These are phyloP conservation scores for Heptascelio sp. DNA, from an alignment of 2,888 invertebrate species.

Conservation along the genomic window DNA sequence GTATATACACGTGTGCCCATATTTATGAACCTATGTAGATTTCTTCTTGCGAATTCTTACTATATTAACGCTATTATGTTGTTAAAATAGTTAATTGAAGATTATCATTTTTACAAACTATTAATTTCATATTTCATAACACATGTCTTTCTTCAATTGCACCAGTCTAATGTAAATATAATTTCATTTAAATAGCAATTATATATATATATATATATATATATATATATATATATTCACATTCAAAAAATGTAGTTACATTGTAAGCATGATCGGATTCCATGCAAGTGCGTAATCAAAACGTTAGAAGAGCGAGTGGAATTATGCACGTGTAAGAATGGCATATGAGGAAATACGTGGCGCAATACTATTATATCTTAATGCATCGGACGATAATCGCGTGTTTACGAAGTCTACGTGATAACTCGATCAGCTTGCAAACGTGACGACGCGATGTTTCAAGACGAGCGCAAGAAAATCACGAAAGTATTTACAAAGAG, in stretches of 20 bases:
- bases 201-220: too few species aligned
- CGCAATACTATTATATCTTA: slow-evolving; percentile 77
- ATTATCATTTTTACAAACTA: too few species aligned
- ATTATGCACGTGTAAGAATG: slow-evolving; percentile 71
- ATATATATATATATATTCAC: too few species aligned
- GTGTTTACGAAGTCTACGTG: slow-evolving; percentile 72
- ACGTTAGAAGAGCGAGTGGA: slow-evolving; percentile 72
- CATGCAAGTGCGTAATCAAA: slow-evolving; percentile 34
- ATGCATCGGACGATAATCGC: slow-evolving; percentile 75
- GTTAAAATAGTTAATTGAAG: too few species aligned
- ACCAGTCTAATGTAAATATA: too few species aligned
- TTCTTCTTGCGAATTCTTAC: too few species aligned
- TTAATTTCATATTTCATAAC: too few species aligned
- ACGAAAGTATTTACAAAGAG: slow-evolving; percentile 48
- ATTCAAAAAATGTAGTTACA: not conserved
- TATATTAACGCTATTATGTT: too few species aligned
- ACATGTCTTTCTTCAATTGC: too few species aligned
- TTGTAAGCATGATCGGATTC: slow-evolving; percentile 28
- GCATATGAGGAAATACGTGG: slow-evolving; percentile 76
- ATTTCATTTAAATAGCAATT: not conserved
- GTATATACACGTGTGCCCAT: too few species aligned
- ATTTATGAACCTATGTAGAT: too few species aligned
- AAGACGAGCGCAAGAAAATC: slow-evolving; percentile 40
- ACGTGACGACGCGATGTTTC: slow-evolving; percentile 59
- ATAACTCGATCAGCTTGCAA: slow-evolving; percentile 73